Evolutionary conservation across 2,888 invertebrate species (phyloP), one percentile per base, ranked within the genome.

Genomic region (Ormia ochracea): DNA sequence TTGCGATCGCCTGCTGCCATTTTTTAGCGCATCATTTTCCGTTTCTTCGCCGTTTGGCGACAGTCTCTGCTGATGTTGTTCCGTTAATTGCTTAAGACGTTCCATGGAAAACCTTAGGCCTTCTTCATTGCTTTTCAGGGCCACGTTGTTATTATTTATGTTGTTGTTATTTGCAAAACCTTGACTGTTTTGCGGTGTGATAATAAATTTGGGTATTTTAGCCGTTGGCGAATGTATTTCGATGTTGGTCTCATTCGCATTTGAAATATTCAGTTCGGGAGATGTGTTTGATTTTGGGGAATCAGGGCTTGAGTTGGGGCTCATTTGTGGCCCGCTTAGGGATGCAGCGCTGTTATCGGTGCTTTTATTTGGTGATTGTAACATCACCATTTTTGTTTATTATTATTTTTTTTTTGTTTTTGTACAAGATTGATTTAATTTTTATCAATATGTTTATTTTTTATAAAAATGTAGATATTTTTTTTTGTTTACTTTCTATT

Each of bases 221-320:
- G 81, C 63, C 17, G 82, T 77, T 54, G 85, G 82, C 31, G 86
- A 83, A 3, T 82, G 58, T 41, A 72, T 38, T 23, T 43, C 63
- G 21, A 26, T 56, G 33, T 31, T 6, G 17, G 72, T 31, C 58
- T 77, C 59, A 63, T 59, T 68, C n/a, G 74, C 54, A 73, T 50
- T 65, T 1, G 75, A 41, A 43, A 14, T 80, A 54, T 82, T 75
- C 61, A 84, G 48, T 19, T 87, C 86, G 4, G 89, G 88, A 12
- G 88, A 88, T 43, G 88, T 86, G 61, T 89, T 89, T 3, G 89
- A 89, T 66, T 88, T 89, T 61, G 90, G 90, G 4, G 90, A 90
- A 50, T 87, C 88, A 2, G 90, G 90, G 82, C 86, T 87, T 3
- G 89, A 89, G 41, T 88, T 87, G 54, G 90, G 90, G 84, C 90